phyloP scores from a whole-genome alignment of 2,113 vertebrate species.

The Tyto alba region DNA sequence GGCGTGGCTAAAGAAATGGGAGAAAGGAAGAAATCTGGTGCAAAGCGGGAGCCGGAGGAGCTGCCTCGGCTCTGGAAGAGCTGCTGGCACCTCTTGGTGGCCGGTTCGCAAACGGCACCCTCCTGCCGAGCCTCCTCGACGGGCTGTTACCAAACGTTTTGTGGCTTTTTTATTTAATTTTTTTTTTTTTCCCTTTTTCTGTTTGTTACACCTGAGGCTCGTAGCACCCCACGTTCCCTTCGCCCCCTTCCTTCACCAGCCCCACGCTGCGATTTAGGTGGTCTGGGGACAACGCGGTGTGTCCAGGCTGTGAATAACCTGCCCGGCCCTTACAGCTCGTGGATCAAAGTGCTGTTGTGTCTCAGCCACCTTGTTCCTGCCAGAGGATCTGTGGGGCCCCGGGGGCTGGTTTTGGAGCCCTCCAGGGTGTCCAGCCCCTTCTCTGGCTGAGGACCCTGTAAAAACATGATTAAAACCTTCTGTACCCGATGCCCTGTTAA shows the following conservation, averaged over 20 bases:
- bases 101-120: not conserved
- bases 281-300: fast-evolving
- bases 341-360: fast-evolving
- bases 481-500: fast-evolving
- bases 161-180: too few species aligned
- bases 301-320: not conserved
- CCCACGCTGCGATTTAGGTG: not conserved
- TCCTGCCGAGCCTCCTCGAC: not conserved
- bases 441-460: not conserved
- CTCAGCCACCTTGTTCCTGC: fast-evolving
- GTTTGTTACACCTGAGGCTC: fast-evolving
- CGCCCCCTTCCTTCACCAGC: not conserved
- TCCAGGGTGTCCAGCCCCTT: not conserved
- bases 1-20: not conserved
- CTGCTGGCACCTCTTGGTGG: not conserved
- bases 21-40: not conserved
- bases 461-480: not conserved
- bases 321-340: not conserved
- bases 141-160: not conserved
- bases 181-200: too few species aligned
- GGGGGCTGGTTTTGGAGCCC: not conserved
- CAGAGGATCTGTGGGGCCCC: fast-evolving
- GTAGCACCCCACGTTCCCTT: fast-evolving
- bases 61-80: not conserved
- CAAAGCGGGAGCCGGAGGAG: not conserved